A percentile compares a stretch with the other conserved stretches of the same genome.
Evolutionary conservation across 2,888 invertebrate genomes (phyloP).

Genomic region (Pristionchus arcanus): DNA sequence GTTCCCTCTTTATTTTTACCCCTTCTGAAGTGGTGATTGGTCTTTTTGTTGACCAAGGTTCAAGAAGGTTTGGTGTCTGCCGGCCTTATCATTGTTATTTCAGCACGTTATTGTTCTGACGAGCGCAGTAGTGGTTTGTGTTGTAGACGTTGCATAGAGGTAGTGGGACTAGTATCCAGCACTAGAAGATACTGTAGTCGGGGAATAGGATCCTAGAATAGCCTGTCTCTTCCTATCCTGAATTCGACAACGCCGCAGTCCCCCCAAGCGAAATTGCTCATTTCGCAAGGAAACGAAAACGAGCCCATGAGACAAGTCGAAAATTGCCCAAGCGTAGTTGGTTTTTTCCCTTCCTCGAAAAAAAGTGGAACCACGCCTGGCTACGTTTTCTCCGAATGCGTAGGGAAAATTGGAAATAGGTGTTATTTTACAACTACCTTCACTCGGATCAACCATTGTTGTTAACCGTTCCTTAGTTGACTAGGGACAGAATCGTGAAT

Average conservation of each 20-base stretch:
- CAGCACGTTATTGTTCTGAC: no score
- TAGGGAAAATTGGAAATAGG: no score
- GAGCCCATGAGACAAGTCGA: not conserved
- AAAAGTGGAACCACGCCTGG: not conserved
- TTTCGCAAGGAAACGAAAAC: slow-evolving; percentile 4
- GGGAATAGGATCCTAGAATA: not conserved
- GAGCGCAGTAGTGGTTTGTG: no score
- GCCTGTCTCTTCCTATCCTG: not conserved
- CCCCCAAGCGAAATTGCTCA: slow-evolving; percentile 15
- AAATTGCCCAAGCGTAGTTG: not conserved
- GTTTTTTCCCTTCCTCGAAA: not conserved
- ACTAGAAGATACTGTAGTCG: not conserved
- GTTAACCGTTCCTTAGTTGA: not conserved
- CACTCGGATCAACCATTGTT: not conserved
- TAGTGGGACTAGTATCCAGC: no score
- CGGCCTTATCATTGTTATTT: no score
- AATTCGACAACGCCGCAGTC: not conserved
- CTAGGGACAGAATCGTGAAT: not conserved
- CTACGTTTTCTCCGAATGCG: not conserved
- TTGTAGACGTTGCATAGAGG: no score
- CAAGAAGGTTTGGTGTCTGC: no score
- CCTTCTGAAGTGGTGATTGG: not conserved
- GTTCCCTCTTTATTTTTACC: not conserved
- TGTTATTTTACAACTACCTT: no score
- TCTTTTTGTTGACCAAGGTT: not conserved